phyloP scores from a whole-genome alignment of 2,888 invertebrate species.

The Parelbella ahira region DNA sequence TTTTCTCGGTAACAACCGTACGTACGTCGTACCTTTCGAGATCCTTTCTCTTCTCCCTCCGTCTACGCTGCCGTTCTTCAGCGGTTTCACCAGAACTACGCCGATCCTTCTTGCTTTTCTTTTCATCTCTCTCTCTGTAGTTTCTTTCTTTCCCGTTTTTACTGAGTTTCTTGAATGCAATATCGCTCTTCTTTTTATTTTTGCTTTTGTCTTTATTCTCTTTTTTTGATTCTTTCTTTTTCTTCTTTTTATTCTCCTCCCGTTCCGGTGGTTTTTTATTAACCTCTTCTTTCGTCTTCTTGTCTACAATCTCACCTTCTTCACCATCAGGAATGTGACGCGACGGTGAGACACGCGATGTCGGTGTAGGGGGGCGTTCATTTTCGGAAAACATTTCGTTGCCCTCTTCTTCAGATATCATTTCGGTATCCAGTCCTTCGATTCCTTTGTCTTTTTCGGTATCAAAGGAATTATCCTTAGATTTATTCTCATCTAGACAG shows the following conservation, averaged over 20 bases:
- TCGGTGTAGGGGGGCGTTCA: slow-evolving; percentile 66
- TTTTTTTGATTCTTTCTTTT: slow-evolving; percentile 76
- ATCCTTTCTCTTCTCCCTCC: slow-evolving; percentile 85
- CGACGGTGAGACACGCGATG: slow-evolving; percentile 41
- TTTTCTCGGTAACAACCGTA: slow-evolving; percentile 86
- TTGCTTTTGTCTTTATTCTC: slow-evolving; percentile 63
- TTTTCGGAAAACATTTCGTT: slow-evolving; percentile 83
- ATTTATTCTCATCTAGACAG: slow-evolving; percentile 84
- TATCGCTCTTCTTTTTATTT: slow-evolving; percentile 74
- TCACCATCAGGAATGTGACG: slow-evolving; percentile 56
- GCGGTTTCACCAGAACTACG: slow-evolving; percentile 38
- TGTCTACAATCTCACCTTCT: slow-evolving; percentile 75
- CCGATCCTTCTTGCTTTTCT: slow-evolving; percentile 51
- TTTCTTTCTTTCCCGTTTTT: slow-evolving; percentile 88
- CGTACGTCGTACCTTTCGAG: slow-evolving; percentile 91
- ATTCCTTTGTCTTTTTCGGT: slow-evolving; percentile 63
- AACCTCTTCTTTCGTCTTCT: slow-evolving; percentile 41
- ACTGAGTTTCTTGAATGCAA: slow-evolving; percentile 89
- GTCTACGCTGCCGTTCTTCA: slow-evolving; percentile 58
- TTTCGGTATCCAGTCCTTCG: slow-evolving; percentile 85
- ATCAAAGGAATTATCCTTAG: slow-evolving; percentile 57
- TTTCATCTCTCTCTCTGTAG: slow-evolving; percentile 84
- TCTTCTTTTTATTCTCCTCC: slow-evolving; percentile 67
- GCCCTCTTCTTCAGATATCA: slow-evolving; percentile 87
- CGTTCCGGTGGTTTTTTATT: slow-evolving; percentile 33